phyloP scores from a whole-genome alignment of 2,888 invertebrate genomes.

The Drosophila koepferae region DNA sequence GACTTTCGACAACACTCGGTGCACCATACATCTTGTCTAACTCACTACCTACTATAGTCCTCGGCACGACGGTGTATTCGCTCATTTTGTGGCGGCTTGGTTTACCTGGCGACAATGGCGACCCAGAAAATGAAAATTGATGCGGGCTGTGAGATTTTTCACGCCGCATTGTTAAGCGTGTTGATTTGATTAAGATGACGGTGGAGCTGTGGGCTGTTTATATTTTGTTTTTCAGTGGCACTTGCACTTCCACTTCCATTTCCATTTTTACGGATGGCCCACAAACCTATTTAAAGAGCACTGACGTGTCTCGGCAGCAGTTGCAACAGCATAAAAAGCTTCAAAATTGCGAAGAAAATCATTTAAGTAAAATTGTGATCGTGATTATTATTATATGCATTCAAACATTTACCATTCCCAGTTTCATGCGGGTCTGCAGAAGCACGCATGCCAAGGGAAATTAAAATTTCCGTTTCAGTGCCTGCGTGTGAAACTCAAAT shows the following conservation, averaged over 20 bases:
- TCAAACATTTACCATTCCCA: conserved; percentile 34
- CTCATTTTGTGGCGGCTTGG: conserved; percentile 24
- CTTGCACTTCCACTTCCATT: conserved; percentile 31
- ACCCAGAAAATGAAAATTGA: conserved; percentile 67
- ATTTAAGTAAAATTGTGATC: conserved; percentile 21
- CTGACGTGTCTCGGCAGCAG: conserved; percentile 43
- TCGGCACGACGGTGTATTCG: conserved; percentile 5
- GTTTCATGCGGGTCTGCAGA: conserved; percentile 38
- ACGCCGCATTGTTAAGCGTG: conserved; percentile 68
- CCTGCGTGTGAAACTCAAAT: conserved; percentile 56
- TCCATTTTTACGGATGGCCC: conserved; percentile 35
- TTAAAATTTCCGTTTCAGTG: conserved; percentile 66
- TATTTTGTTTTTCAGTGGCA: conserved; percentile 10
- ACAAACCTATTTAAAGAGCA: conserved; percentile 68
- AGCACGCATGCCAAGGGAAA: conserved; percentile 62
- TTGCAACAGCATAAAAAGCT: conserved; percentile 24
- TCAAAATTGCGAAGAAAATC: conserved; percentile 27
- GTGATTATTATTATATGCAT: conserved; percentile 27
- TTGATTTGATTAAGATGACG: conserved; percentile 66
- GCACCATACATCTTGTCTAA: conserved; percentile 43
- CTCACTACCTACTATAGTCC: neutral
- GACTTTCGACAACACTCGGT: conserved; percentile 14
- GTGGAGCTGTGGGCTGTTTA: neutral
- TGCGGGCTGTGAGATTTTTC: conserved; percentile 69
- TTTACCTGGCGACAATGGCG: conserved; percentile 37